phyloP scores from a whole-genome alignment of 2,797 vertebrate genomes.

The Bradypus variegatus region DNA sequence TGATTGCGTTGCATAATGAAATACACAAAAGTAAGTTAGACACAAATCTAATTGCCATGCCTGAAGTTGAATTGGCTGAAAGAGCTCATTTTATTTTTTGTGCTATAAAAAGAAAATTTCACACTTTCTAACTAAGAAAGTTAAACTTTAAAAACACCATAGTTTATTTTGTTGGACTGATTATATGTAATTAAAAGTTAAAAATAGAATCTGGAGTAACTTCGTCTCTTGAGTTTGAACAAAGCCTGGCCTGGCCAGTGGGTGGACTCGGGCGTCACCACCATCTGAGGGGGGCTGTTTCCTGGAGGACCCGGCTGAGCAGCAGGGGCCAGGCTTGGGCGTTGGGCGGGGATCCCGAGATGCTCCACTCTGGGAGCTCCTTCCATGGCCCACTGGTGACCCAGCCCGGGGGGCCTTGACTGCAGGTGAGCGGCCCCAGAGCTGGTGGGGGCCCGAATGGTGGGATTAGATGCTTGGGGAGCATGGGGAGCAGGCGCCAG shows the following conservation, averaged over 20 bases:
- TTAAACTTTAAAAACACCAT: slow-evolving; percentile 26
- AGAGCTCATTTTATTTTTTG: slow-evolving; percentile 36
- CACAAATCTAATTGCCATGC: not conserved
- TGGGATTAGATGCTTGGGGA: not conserved
- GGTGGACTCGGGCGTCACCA: not conserved
- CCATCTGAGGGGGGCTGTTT: not conserved
- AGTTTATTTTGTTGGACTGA: not conserved
- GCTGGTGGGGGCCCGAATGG: not conserved
- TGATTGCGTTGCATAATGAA: not conserved
- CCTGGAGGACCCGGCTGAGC: not conserved
- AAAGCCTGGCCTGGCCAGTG: not conserved
- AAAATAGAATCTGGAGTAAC: not conserved
- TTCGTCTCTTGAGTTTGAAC: not conserved
- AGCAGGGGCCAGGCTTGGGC: not conserved
- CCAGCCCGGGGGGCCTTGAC: not conserved
- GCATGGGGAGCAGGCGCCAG: not conserved
- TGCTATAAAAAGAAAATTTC: slow-evolving; percentile 50
- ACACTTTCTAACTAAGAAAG: slow-evolving; percentile 10
- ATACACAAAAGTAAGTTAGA: not conserved
- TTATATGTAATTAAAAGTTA: not conserved
- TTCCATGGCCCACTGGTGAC: not conserved
- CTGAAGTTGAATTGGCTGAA: slow-evolving; percentile 31
- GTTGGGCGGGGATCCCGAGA: not conserved
- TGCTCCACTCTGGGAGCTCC: not conserved
- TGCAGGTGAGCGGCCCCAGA: not conserved